Evolutionary conservation across 2,888 invertebrate species (phyloP), one percentile per base, ranked within the genome.

Genomic region (Metopia argyrocephala): DNA sequence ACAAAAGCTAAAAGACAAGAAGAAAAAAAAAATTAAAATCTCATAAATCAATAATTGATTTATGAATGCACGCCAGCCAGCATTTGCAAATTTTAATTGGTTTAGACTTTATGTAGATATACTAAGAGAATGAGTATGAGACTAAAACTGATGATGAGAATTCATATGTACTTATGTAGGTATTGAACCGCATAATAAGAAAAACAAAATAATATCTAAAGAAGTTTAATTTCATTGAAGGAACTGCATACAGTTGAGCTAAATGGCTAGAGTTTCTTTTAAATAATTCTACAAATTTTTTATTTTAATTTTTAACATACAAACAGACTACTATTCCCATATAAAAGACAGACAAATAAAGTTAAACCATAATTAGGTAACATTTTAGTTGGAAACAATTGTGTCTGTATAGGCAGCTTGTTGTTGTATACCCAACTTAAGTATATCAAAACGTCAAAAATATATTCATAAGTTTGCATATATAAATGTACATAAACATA

Each of bases 11-110:
- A 66, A 56, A 74, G 62, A 48, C 69, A 65, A 31, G 9, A 66
- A 56, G 46, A 74, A 75, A 61, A 79, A 27, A 38, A 52, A 28
- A 69, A 56, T 61, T 74, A 81, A 78, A 74, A 66, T 66, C 82
- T 83, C 85, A 85, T 85, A 85, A 85, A 85, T 84, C 85, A 85
- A 85, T 85, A 76, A 85, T 85, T 85, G 85, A 85, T 85, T 85
- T 85, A 85, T 84, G 85, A 84, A 82, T 83, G 83, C 83, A 83
- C 81, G 81, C 81, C 81, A 81, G 81, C 81, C 81, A 81, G 81
- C 81, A 81, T 81, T 81, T 81, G 81, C 81, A 81, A 81, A 81
- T 81, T 81, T 81, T 81, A 81, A 81, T 81, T 81, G 81, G 81
- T 81, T 81, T 81, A 78, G 81, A 81, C 81, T 81, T 76, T 81